Conservation (phyloP, 2,888 invertebrate genomes). For the Cantharis flavilabris region DNA sequence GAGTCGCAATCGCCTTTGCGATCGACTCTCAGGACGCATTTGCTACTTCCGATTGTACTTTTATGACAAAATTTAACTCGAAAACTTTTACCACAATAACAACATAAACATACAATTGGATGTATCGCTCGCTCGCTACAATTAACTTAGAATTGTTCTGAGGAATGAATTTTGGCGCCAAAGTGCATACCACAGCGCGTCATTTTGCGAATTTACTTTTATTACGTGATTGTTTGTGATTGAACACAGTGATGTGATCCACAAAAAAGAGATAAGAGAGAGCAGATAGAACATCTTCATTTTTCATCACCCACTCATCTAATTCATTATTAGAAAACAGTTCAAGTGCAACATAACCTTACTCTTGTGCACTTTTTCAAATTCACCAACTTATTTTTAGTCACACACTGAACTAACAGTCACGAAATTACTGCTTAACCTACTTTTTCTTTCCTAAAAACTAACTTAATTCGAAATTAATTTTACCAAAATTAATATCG, state of each 20-base stretch:
- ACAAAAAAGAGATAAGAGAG: constrained; percentile 39
- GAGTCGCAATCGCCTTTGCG: constrained; percentile 4
- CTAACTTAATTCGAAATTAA: constrained; percentile 12
- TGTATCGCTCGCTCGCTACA: constrained; percentile 6
- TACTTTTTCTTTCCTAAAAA: constrained; percentile 6
- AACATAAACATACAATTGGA: constrained; percentile 27
- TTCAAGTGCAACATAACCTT: constrained; percentile 1
- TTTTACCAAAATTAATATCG: background rate
- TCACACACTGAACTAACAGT: constrained; percentile 43
- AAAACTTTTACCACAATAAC: background rate
- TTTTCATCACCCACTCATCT: constrained; percentile 15
- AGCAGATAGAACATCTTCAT: constrained; percentile 32
- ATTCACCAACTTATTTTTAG: constrained; percentile 30
- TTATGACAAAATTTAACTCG: constrained; percentile 12
- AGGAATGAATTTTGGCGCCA: constrained; percentile 38
- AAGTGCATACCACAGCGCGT: constrained; percentile 46
- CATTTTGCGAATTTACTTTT: constrained; percentile 35
- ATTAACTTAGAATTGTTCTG: constrained; percentile 24
- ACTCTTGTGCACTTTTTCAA: constrained; percentile 20
- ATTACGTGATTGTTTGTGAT: constrained; percentile 42
- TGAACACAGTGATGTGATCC: constrained; percentile 44
- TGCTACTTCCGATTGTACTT: constrained; percentile 24
- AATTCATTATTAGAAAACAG: constrained; percentile 1
- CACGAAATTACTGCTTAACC: constrained; percentile 37
- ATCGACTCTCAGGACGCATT: constrained; percentile 12